Evolutionary conservation across 2,888 invertebrate genomes (phyloP).

Genomic region (Polymixis flavicincta): DNA sequence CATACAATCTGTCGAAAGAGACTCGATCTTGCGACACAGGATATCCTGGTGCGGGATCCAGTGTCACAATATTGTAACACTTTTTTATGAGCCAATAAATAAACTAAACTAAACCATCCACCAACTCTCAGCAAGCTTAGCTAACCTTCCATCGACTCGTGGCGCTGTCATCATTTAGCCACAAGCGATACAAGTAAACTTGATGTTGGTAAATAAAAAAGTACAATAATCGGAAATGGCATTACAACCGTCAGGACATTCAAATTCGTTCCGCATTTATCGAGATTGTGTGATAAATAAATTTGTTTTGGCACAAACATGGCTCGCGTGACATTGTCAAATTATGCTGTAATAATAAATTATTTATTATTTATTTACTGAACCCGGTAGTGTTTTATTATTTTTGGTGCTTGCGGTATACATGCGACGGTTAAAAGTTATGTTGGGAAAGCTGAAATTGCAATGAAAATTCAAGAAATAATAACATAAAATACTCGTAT

Average conservation of each 20-base stretch:
- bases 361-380: slow-evolving; percentile 28
- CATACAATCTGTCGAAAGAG: too few relatives aligned
- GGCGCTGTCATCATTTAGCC: not conserved
- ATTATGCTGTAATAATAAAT: slow-evolving; percentile 26
- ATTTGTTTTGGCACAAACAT: slow-evolving; percentile 37
- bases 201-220: slow-evolving; percentile 24
- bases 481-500: too few relatives aligned
- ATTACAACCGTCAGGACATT: slow-evolving; percentile 44
- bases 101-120: too few relatives aligned
- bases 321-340: slow-evolving; percentile 45
- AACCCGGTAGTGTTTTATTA: slow-evolving; percentile 6
- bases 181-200: not conserved
- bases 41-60: too few relatives aligned
- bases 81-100: too few relatives aligned
- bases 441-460: not conserved
- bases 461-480: not conserved
- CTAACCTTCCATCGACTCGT: not conserved
- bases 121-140: not conserved
- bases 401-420: not conserved
- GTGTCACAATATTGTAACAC: too few relatives aligned
- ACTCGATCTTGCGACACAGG: too few relatives aligned
- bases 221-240: slow-evolving; percentile 35
- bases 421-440: not conserved
- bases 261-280: slow-evolving; percentile 50
- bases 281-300: slow-evolving; percentile 50